Evolutionary conservation across 1,140 invertebrate genomes (phyloP), one percentile per base, ranked within the genome.

Genomic region (Goniozus legneri): DNA sequence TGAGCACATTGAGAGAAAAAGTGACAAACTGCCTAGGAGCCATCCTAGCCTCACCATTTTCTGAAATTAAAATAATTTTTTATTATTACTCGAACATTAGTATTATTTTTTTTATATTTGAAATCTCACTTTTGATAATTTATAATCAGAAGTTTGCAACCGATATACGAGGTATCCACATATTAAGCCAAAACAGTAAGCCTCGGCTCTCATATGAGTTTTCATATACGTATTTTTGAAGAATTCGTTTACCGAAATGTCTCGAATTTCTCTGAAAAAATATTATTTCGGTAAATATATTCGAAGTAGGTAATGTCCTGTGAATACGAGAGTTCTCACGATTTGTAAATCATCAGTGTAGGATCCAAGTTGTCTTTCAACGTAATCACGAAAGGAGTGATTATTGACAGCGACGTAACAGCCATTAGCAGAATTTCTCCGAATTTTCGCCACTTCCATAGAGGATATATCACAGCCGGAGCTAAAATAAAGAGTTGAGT

Each of bases 401-500:
- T 54, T 14, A 83, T 61, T 8, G 82, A 81, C 1, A 80, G 44
- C 2, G 81, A 22, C n/a, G 76, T 80, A 13, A 76, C 69, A 8
- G 78, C 36, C 3, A 68, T 66, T 3, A 87, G 69, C 8, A 85
- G 64, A 39, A 74, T 62, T 44, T 82, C 62, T 0, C 86, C 86
- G 41, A 79, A 64, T 60, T 79, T 79, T 40, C 78, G 75, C 79
- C 81, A 85, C 52, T 78, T 81, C 80, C 82, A 85, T 31, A 87
- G 62, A 3, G 81, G 79, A 61, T 84, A 86, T 39, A 91, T 80
- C 52, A 94, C 79, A 14, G 90, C 69, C 1, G 89, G 86, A 14
- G 87, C 85, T 2, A 92, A 66, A 49, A 91, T 77, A 67, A 91
- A 92, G 43, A 93, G 76, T 66, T 93, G 91, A 33, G 90, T 91